phyloP scores from a whole-genome alignment of 2,888 invertebrate species.

The Chaetogeoica ovagalla region DNA sequence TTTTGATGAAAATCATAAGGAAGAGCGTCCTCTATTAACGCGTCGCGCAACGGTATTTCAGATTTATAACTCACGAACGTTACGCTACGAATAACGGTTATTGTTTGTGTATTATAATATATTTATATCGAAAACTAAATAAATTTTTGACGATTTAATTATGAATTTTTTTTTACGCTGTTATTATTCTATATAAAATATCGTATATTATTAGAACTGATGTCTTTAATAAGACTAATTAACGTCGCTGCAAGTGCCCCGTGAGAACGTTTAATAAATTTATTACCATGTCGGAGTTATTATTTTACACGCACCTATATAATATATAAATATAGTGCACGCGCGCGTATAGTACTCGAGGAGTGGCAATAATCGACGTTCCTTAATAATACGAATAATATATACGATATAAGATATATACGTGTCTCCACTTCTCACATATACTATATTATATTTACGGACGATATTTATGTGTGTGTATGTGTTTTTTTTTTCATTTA shows the following conservation, averaged over 20 bases:
- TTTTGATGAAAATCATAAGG: too few species aligned
- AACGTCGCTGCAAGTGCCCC: background rate
- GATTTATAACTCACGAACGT: too few species aligned
- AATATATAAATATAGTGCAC: too few species aligned
- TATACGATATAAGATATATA: conserved; percentile 14
- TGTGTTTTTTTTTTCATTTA: background rate
- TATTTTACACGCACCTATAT: background rate
- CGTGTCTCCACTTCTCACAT: conserved; percentile 18
- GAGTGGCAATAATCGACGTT: conserved; percentile 33
- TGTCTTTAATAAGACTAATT: conserved; percentile 16
- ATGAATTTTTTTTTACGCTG: background rate
- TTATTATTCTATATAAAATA: conserved; percentile 1
- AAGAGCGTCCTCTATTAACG: too few species aligned
- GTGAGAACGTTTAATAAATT: conserved; percentile 21
- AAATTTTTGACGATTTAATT: too few species aligned
- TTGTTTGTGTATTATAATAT: too few species aligned
- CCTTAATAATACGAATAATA: conserved; percentile 6
- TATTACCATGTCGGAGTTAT: conserved; percentile 24
- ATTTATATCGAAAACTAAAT: too few species aligned
- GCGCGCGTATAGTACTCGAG: conserved; percentile 14
- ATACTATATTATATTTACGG: background rate
- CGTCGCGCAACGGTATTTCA: too few species aligned
- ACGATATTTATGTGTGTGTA: conserved; percentile 31
- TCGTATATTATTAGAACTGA: background rate
- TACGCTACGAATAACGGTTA: too few species aligned